Conservation (phyloP, 2,888 invertebrate genomes). For the Meghimatium bilineatum region DNA sequence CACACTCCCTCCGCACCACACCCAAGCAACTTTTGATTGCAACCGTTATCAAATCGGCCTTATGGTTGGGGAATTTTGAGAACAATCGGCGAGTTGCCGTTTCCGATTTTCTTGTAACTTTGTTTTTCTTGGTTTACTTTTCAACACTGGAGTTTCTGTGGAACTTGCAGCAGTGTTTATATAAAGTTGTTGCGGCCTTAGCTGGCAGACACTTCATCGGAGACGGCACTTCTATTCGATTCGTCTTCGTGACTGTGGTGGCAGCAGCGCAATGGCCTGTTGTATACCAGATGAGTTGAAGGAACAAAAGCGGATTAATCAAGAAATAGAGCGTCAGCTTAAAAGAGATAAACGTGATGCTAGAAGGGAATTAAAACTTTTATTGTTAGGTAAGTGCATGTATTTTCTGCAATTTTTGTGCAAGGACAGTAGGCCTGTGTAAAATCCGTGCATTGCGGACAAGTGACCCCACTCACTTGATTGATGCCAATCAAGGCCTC, state of each 20-base stretch:
- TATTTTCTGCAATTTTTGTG: not conserved
- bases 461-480: not conserved
- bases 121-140: constrained; percentile 4
- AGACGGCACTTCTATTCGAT: constrained; percentile 42
- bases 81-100: constrained; percentile 45
- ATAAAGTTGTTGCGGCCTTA: constrained; percentile 34
- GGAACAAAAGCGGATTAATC: constrained; percentile 99
- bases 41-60: constrained; percentile 47
- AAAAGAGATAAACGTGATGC: constrained; percentile 99
- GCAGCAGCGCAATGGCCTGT: constrained; percentile 91
- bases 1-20: constrained; percentile 55
- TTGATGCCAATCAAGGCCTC: not conserved
- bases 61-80: constrained; percentile 53
- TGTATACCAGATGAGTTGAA: constrained; percentile 99
- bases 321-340: constrained; percentile 99
- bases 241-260: constrained; percentile 22
- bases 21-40: constrained; percentile 47
- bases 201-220: constrained; percentile 47
- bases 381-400: constrained; percentile 90
- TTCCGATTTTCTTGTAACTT: constrained; percentile 30
- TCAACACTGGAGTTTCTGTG: constrained; percentile 32
- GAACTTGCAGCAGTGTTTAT: constrained; percentile 30
- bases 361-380: constrained; percentile 93
- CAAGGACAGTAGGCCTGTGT: not conserved
- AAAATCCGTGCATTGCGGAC: not conserved